phyloP scores from a whole-genome alignment of 2,113 vertebrate species.

The Terrapene triunguis region DNA sequence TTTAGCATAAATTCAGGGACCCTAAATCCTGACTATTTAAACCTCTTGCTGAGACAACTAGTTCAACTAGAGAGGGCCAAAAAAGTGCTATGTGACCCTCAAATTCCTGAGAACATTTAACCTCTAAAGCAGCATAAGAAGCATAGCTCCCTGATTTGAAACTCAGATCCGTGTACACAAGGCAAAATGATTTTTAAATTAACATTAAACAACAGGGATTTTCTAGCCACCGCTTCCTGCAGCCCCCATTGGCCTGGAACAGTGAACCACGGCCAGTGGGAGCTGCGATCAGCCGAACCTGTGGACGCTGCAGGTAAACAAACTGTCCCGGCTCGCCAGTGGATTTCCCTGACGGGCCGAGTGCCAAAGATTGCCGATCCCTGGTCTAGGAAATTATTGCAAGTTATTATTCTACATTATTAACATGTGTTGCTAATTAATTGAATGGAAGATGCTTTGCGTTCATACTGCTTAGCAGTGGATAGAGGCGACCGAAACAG shows the following conservation, averaged over 20 bases:
- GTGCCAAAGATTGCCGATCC: too few species aligned
- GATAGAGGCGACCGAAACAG: not conserved
- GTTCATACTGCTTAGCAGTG: not conserved
- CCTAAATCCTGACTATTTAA: not conserved
- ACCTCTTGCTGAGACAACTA: not conserved
- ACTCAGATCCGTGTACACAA: not conserved
- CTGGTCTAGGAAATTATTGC: not conserved
- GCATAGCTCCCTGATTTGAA: not conserved
- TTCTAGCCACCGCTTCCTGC: too few species aligned
- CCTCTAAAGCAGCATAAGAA: not conserved
- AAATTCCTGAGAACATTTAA: conserved; percentile 8
- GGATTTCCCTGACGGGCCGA: too few species aligned
- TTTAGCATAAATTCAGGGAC: not conserved
- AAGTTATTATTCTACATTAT: not conserved
- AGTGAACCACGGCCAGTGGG: too few species aligned
- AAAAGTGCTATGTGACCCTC: not conserved
- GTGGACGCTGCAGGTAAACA: too few species aligned
- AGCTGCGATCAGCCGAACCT: too few species aligned
- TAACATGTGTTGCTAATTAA: not conserved
- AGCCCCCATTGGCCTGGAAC: too few species aligned
- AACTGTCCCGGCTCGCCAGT: too few species aligned
- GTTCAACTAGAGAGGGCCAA: not conserved
- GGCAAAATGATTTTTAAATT: conserved; percentile 21
- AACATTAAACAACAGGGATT: not conserved
- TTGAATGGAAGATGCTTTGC: not conserved